Percentiles rank a stretch among this genome's conserved stretches.
These are phyloP conservation scores for Lasioglossum oenotherae DNA, from an alignment of 2,888 invertebrate species.

Conservation along the genomic window DNA sequence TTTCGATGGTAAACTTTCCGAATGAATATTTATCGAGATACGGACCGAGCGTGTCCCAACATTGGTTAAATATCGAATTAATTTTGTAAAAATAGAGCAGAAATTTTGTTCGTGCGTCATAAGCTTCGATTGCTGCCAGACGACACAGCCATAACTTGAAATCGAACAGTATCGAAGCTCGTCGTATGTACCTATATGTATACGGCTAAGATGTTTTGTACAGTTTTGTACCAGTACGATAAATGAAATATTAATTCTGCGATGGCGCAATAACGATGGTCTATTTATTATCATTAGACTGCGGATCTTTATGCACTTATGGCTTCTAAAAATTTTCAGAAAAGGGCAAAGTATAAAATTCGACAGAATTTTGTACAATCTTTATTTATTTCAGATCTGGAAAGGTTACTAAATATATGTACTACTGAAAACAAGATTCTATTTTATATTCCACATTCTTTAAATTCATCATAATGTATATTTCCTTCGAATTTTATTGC, in stretches of 20 bases:
- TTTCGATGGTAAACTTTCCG: constrained; percentile 4
- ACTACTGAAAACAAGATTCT: too few relatives aligned
- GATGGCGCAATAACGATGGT: constrained; percentile 12
- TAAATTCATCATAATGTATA: background rate
- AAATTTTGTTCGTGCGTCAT: constrained; percentile 21
- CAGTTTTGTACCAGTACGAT: background rate
- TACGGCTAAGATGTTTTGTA: constrained; percentile 16
- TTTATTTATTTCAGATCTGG: too few relatives aligned
- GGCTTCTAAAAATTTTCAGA: too few relatives aligned
- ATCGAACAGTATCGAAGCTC: constrained; percentile 39
- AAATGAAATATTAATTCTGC: constrained; percentile 19
- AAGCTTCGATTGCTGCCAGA: constrained; percentile 20
- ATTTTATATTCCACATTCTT: too few relatives aligned
- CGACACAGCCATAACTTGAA: constrained; percentile 21
- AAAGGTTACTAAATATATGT: too few relatives aligned
- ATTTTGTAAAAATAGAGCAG: constrained; percentile 27
- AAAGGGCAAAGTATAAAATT: too few relatives aligned
- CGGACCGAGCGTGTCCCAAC: background rate
- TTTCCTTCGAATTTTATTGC: background rate
- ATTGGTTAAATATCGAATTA: constrained; percentile 12
- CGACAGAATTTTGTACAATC: too few relatives aligned
- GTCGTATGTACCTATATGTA: constrained; percentile 12
- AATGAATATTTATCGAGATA: constrained; percentile 22
- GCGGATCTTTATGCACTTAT: too few relatives aligned
- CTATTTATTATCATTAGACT: background rate